phyloP scores from a whole-genome alignment of 2,797 vertebrate species.

The Austrolebias charrua region DNA sequence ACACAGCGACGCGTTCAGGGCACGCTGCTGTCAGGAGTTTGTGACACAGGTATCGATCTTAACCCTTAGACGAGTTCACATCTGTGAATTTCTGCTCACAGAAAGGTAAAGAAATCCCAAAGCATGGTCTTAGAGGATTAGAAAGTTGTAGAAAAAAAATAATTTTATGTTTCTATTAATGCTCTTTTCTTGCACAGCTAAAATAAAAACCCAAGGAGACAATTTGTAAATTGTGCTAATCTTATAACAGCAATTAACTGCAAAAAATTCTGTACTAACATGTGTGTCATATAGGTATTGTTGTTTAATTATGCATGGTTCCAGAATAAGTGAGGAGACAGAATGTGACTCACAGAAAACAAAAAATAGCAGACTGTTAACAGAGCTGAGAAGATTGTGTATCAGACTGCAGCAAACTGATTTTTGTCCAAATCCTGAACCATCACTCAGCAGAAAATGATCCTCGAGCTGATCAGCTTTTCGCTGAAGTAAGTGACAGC shows the following conservation, averaged over 20 bases:
- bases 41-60: conserved; percentile 5
- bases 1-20: neutral
- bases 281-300: neutral
- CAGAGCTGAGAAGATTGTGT: conserved; percentile 10
- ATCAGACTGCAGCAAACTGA: conserved; percentile 37
- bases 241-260: neutral
- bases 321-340: neutral
- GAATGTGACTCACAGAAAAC: conserved; percentile 3
- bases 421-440: conserved; percentile 37
- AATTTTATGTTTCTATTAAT: neutral
- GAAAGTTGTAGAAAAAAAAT: neutral
- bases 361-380: conserved; percentile 3
- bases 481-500: conserved; percentile 29
- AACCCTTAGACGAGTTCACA: neutral
- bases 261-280: neutral
- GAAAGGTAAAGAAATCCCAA: neutral
- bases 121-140: neutral
- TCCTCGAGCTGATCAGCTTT: conserved; percentile 34
- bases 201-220: neutral
- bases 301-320: neutral
- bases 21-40: conserved; percentile 4
- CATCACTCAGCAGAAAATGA: conserved; percentile 49
- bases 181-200: neutral
- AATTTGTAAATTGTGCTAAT: neutral
- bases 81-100: conserved; percentile 6